Percentiles rank a stretch among this genome's conserved stretches.
phyloP scores from a whole-genome alignment of 2,888 invertebrate species.

The Molorchus minor region DNA sequence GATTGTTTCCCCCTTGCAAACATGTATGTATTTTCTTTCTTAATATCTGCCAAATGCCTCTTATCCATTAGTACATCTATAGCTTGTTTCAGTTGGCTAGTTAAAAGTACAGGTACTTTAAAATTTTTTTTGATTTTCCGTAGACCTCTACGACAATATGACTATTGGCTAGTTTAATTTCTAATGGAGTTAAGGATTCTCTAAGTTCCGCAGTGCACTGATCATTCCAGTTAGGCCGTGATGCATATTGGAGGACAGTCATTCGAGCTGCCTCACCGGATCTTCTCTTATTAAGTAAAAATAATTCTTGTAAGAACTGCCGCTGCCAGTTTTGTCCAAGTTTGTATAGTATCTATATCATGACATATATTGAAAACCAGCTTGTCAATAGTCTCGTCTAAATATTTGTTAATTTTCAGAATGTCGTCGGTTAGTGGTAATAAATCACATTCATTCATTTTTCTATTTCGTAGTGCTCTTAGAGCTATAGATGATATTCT shows the following conservation, averaged over 20 bases:
- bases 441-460: conserved; percentile 26
- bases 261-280: conserved; percentile 31
- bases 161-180: conserved; percentile 23
- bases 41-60: not conserved
- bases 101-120: conserved; percentile 26
- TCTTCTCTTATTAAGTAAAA: conserved; percentile 37
- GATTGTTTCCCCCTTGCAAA: conserved; percentile 4
- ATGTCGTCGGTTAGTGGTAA: conserved; percentile 33
- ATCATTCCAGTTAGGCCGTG: conserved; percentile 26
- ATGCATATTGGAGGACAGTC: conserved; percentile 27
- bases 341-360: conserved; percentile 2
- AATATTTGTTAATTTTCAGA: conserved; percentile 28
- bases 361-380: conserved; percentile 4
- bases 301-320: conserved; percentile 12
- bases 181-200: conserved; percentile 15
- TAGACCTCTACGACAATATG: conserved; percentile 14
- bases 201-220: conserved; percentile 19
- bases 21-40: not conserved
- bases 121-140: conserved; percentile 21
- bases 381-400: conserved; percentile 21
- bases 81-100: conserved; percentile 14
- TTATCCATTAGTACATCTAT: conserved; percentile 6
- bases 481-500: conserved; percentile 30
- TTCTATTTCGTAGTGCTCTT: conserved; percentile 15
- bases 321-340: conserved; percentile 14